Conservation (phyloP, 2,888 invertebrate species). For the Germaria angustata region DNA sequence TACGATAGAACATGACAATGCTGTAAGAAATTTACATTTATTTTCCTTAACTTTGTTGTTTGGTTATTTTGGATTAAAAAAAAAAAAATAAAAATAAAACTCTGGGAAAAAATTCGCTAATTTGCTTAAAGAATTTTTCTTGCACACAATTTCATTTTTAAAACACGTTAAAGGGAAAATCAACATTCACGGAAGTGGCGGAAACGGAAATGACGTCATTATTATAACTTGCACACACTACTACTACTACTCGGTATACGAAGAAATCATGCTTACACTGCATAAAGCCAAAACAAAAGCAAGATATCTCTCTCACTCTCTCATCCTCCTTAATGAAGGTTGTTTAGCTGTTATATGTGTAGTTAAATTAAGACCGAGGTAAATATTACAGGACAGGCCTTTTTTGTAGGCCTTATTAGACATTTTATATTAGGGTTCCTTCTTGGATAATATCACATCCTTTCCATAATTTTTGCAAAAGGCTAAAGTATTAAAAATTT, state of each 20-base stretch:
- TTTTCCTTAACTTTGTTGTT: too few relatives aligned
- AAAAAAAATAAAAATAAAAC: not conserved
- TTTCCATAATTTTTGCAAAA: too few relatives aligned
- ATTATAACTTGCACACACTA: not conserved
- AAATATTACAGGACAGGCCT: not conserved
- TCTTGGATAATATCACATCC: too few relatives aligned
- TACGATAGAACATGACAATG: too few relatives aligned
- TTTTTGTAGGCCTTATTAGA: not conserved
- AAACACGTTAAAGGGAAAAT: constrained; percentile 33
- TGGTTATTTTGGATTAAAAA: too few relatives aligned
- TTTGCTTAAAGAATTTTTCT: constrained; percentile 44
- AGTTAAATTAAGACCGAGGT: not conserved
- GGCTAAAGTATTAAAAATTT: too few relatives aligned
- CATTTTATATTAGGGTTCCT: not conserved
- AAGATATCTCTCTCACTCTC: not conserved
- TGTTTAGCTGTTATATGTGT: not conserved
- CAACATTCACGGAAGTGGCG: constrained; percentile 30
- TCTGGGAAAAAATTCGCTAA: constrained; percentile 7
- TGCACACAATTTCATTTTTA: not conserved
- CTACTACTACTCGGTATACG: not conserved
- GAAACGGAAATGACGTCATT: constrained; percentile 62
- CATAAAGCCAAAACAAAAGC: not conserved
- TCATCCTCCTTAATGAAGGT: not conserved
- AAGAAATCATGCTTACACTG: not conserved
- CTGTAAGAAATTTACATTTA: too few relatives aligned